phyloP scores from a whole-genome alignment of 2,113 vertebrate genomes.

The Oryzias javanicus region DNA sequence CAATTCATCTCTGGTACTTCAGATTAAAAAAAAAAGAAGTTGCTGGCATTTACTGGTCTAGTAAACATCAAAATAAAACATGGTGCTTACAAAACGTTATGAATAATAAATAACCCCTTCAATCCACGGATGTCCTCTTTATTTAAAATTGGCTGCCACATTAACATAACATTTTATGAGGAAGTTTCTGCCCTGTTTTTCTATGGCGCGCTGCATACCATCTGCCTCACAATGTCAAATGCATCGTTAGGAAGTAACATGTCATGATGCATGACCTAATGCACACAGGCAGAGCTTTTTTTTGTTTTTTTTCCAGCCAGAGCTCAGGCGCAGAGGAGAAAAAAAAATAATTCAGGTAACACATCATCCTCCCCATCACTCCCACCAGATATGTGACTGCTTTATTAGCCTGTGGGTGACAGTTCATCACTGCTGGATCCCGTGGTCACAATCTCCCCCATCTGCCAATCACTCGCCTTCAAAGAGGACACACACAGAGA shows the following conservation, averaged over 20 bases:
- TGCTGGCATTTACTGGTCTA: too few species aligned
- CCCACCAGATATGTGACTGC: constrained; percentile 27
- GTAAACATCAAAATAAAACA: too few species aligned
- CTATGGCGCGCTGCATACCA: background rate
- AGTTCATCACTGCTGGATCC: constrained; percentile 42
- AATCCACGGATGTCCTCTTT: too few species aligned
- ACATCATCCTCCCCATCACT: constrained; percentile 8
- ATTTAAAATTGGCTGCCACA: too few species aligned
- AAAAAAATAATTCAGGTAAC: constrained; percentile 28
- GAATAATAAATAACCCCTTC: too few species aligned
- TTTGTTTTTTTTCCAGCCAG: constrained; percentile 11
- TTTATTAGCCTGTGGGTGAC: constrained; percentile 50
- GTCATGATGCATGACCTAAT: constrained; percentile 9
- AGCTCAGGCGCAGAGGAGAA: background rate
- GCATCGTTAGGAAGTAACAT: constrained; percentile 9
- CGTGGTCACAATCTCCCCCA: constrained; percentile 44
- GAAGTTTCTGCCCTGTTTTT: background rate
- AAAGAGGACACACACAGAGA: constrained; percentile 36
- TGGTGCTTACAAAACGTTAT: too few species aligned
- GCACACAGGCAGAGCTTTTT: background rate
- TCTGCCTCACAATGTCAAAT: background rate
- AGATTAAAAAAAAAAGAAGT: too few species aligned
- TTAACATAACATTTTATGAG: background rate
- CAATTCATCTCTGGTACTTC: too few species aligned
- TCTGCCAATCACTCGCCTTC: constrained; percentile 43